A percentile compares a stretch with the other conserved stretches of the same genome.
These are phyloP conservation scores for Indri indri DNA, from an alignment of 2,113 vertebrate species.

Conservation along the genomic window DNA sequence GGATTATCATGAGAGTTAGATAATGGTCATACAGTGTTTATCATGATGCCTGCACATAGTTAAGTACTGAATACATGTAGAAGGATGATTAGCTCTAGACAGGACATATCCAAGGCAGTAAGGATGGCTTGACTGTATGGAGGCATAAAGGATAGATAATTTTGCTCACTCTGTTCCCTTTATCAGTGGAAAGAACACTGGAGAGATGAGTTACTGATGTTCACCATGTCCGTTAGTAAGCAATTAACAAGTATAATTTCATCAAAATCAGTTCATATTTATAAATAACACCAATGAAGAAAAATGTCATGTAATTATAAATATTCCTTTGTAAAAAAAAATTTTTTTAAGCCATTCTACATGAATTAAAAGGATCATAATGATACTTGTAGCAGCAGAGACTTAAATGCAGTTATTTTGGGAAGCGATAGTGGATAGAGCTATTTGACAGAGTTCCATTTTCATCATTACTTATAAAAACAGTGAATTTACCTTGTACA, in stretches of 20 bases:
- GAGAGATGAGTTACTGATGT: background rate
- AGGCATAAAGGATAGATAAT: background rate
- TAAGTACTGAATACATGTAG: background rate
- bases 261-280: conserved; percentile 27
- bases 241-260: background rate
- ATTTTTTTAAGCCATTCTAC: background rate
- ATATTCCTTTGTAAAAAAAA: background rate
- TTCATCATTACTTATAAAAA: conserved; percentile 13
- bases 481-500: background rate
- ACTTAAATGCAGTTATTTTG: background rate
- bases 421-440: background rate
- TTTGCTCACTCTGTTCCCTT: background rate
- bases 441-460: background rate
- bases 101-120: background rate
- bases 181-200: background rate
- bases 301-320: conserved; percentile 18
- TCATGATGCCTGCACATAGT: background rate
- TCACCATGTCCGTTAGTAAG: background rate
- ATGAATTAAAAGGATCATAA: background rate
- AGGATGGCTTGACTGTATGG: background rate
- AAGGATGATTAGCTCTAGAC: background rate
- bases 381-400: background rate
- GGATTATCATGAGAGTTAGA: background rate
- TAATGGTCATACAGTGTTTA: background rate
- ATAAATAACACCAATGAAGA: conserved; percentile 4